Conservation (phyloP, 2,797 vertebrate genomes). For the Cossypha caffra region DNA sequence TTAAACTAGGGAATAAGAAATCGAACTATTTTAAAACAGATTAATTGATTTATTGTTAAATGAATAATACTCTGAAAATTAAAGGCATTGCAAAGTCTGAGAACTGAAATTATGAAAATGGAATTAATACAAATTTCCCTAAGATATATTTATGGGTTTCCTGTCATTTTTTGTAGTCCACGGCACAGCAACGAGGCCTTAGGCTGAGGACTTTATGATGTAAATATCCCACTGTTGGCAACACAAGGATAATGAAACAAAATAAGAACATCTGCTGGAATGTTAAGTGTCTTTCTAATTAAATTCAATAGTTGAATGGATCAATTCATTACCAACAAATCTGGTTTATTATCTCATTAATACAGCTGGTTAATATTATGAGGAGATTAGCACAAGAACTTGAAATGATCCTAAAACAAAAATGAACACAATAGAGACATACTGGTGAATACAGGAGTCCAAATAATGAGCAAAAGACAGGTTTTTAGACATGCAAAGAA, state of each 20-base stretch:
- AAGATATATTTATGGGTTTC: not conserved
- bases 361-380: constrained; percentile 67
- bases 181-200: not conserved
- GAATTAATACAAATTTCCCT: not conserved
- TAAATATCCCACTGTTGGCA: constrained; percentile 35
- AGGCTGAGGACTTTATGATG: not conserved
- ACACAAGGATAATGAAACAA: constrained; percentile 66
- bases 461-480: constrained; percentile 1
- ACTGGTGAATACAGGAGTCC: not conserved
- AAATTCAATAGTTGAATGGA: constrained; percentile 73
- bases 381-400: constrained; percentile 50
- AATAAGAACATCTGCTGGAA: constrained; percentile 72
- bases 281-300: constrained; percentile 74
- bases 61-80: not conserved
- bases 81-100: not conserved
- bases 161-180: not conserved
- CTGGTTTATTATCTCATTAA: constrained; percentile 73
- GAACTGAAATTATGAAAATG: not conserved
- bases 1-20: not conserved
- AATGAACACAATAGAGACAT: constrained; percentile 3
- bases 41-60: not conserved
- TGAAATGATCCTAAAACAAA: constrained; percentile 35
- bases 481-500: not conserved
- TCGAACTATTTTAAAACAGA: not conserved
- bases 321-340: constrained; percentile 69